phyloP scores from a whole-genome alignment of 2,113 vertebrate genomes.

The Aldabrachelys gigantea region DNA sequence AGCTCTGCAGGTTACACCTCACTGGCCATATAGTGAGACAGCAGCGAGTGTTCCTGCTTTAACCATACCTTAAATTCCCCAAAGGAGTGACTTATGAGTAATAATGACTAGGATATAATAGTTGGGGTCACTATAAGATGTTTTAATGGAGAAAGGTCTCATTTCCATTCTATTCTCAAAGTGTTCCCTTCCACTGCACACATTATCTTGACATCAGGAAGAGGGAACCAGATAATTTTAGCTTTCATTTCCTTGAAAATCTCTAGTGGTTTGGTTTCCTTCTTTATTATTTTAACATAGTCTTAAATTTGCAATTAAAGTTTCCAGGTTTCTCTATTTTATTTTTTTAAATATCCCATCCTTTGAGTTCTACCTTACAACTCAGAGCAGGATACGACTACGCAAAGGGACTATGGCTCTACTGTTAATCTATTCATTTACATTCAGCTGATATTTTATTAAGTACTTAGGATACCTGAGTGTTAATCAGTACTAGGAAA shows the following conservation, averaged over 20 bases:
- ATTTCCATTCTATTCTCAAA: conserved; percentile 11
- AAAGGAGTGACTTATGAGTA: background rate
- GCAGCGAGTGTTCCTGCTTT: background rate
- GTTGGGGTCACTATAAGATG: background rate
- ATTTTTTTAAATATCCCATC: background rate
- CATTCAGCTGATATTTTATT: background rate
- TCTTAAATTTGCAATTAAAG: conserved; percentile 7
- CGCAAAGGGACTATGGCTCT: background rate
- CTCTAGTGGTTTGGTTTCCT: conserved; percentile 32
- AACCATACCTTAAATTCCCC: no score
- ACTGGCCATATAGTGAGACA: background rate
- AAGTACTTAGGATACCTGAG: background rate
- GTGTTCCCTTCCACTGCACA: background rate
- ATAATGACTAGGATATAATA: background rate
- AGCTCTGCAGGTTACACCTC: background rate
- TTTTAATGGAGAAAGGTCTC: background rate
- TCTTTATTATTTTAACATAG: conserved; percentile 52
- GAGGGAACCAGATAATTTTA: conserved; percentile 48
- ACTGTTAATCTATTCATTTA: background rate
- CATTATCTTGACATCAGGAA: conserved; percentile 19
- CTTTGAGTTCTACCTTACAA: background rate
- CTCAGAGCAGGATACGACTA: conserved; percentile 10
- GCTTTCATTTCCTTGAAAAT: conserved; percentile 55
- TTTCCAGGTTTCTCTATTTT: conserved; percentile 17
- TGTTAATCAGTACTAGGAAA: background rate